Percentiles rank a stretch among this genome's conserved stretches.
Evolutionary conservation across 2,888 invertebrate genomes (phyloP).

Genomic region (Nymphalis urticae): DNA sequence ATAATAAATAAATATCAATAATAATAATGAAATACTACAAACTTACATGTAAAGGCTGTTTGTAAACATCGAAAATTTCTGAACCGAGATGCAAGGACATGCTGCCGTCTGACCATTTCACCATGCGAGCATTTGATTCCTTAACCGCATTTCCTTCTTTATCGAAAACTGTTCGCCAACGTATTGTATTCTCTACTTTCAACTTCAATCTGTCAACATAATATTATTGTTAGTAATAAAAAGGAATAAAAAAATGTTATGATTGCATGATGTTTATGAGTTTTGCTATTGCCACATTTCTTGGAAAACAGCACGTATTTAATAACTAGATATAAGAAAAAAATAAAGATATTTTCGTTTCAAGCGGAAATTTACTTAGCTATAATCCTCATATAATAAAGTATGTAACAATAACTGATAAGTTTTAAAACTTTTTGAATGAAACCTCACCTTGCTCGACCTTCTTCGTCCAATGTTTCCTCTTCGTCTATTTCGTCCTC

Average conservation of each 20-base stretch:
- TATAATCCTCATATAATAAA: too few relatives aligned
- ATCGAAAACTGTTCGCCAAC: conserved; percentile 94
- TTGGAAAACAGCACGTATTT: too few relatives aligned
- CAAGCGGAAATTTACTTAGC: too few relatives aligned
- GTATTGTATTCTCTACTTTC: conserved; percentile 98
- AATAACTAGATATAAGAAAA: neutral
- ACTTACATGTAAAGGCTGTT: conserved; percentile 90
- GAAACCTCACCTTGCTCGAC: conserved; percentile 86
- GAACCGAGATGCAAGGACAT: conserved; percentile 97
- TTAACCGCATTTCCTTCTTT: conserved; percentile 90
- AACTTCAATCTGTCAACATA: conserved; percentile 85
- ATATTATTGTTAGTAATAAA: conserved; percentile 4
- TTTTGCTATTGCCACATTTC: too few relatives aligned
- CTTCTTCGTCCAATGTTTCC: conserved; percentile 98
- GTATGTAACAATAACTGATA: too few relatives aligned
- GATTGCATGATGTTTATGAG: too few relatives aligned
- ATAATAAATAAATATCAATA: neutral
- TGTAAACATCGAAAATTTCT: conserved; percentile 99
- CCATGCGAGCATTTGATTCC: conserved; percentile 97
- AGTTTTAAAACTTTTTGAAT: neutral
- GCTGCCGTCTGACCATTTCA: conserved; percentile 99
- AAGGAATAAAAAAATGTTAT: neutral
- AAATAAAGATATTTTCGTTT: neutral
- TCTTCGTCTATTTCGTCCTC: conserved; percentile 99
- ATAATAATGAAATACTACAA: neutral